Percentiles rank a stretch among this genome's conserved stretches.
These are phyloP conservation scores for Apamea anceps DNA, from an alignment of 2,888 invertebrate species.

Conservation along the genomic window DNA sequence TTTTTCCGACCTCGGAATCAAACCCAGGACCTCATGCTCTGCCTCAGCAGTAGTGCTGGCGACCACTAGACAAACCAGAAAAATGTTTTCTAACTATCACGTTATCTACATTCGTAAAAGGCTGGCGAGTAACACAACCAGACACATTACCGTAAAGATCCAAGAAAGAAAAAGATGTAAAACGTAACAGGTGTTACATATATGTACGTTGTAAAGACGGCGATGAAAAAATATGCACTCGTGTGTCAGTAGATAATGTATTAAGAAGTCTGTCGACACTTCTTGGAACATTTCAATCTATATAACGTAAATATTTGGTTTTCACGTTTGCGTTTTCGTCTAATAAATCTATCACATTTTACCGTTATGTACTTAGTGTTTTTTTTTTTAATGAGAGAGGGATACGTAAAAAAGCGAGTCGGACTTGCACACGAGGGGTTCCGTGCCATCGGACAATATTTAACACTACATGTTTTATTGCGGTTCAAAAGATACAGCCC, in stretches of 20 bases:
- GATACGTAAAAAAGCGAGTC: background rate
- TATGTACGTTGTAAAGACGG: constrained; percentile 30
- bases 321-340: background rate
- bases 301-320: constrained; percentile 25
- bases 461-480: background rate
- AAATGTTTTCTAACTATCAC: constrained; percentile 70
- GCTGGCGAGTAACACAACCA: constrained; percentile 17
- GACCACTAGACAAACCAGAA: background rate
- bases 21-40: background rate
- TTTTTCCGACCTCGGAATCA: background rate
- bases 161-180: constrained; percentile 41
- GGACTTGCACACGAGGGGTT: background rate
- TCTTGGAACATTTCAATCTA: constrained; percentile 24
- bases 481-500: background rate
- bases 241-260: constrained; percentile 38
- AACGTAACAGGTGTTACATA: constrained; percentile 58
- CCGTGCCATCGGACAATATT: background rate
- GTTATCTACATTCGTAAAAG: constrained; percentile 45
- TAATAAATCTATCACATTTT: constrained; percentile 26
- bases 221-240: constrained; percentile 43
- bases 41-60: background rate
- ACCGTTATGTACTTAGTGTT: background rate
- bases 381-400: background rate
- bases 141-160: constrained; percentile 33
- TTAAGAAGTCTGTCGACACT: constrained; percentile 24